A percentile compares a stretch with the other conserved stretches of the same genome.
Evolutionary conservation across 2,797 vertebrate genomes (phyloP).

Genomic region (Pristis pectinata): DNA sequence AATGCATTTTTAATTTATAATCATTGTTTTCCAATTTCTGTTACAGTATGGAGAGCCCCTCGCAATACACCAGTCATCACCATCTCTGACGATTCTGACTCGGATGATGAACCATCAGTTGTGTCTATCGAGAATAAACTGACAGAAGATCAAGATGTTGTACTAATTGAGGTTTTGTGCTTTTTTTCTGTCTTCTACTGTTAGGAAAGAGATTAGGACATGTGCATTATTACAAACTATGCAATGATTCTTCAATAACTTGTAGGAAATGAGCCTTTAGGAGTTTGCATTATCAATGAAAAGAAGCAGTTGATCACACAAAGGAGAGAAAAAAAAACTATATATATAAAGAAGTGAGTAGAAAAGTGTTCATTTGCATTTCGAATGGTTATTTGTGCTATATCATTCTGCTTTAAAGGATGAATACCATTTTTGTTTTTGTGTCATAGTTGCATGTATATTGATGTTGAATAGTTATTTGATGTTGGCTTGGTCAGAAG

Average conservation of each 20-base stretch:
- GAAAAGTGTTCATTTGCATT: neutral
- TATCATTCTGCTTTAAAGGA: neutral
- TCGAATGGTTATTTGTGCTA: neutral
- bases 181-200: neutral
- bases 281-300: neutral
- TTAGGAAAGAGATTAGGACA: neutral
- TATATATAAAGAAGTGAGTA: neutral
- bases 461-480: neutral
- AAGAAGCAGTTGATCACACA: neutral
- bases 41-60: constrained; percentile 14
- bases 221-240: neutral
- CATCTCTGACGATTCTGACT: constrained; percentile 26
- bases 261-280: neutral
- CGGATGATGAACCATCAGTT: constrained; percentile 19
- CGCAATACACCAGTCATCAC: constrained; percentile 20
- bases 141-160: neutral
- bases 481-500: neutral
- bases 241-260: neutral
- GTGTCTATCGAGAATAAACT: neutral
- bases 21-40: neutral
- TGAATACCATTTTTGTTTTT: neutral
- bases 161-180: constrained; percentile 26
- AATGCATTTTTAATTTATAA: neutral
- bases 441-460: neutral
- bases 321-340: neutral